Conservation (phyloP, 2,888 invertebrate genomes). For the Micoletzkya japonica region DNA sequence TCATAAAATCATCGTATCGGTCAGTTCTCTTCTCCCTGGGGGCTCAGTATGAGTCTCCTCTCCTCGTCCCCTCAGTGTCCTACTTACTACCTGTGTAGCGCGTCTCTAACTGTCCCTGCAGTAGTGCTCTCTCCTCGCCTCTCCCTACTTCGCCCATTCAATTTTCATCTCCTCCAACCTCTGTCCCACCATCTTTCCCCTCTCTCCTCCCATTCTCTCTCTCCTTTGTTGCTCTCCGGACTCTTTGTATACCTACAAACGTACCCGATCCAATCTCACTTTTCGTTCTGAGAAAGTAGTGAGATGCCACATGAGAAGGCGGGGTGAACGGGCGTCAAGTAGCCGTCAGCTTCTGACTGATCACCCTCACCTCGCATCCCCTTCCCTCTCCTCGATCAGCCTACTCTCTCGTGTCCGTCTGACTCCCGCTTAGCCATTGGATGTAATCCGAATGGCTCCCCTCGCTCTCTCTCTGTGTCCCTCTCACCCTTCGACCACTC, state of each 20-base stretch:
- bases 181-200: background rate
- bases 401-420: too few relatives aligned
- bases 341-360: too few relatives aligned
- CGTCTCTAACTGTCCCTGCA: background rate
- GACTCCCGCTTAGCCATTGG: background rate
- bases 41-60: slow-evolving; percentile 3
- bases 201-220: slow-evolving; percentile 11
- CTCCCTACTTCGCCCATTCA: background rate
- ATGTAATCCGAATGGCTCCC: background rate
- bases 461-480: background rate
- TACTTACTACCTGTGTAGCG: too few relatives aligned
- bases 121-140: background rate
- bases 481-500: too few relatives aligned
- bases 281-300: too few relatives aligned
- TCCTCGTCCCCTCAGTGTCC: background rate
- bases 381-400: too few relatives aligned
- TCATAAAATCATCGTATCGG: background rate
- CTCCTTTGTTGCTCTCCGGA: too few relatives aligned
- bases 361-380: too few relatives aligned
- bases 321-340: too few relatives aligned
- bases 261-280: too few relatives aligned
- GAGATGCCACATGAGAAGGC: too few relatives aligned
- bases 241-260: too few relatives aligned
- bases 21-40: background rate
- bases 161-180: background rate